Evolutionary conservation across 2,888 invertebrate species (phyloP).

Genomic region (Agrotis puta): DNA sequence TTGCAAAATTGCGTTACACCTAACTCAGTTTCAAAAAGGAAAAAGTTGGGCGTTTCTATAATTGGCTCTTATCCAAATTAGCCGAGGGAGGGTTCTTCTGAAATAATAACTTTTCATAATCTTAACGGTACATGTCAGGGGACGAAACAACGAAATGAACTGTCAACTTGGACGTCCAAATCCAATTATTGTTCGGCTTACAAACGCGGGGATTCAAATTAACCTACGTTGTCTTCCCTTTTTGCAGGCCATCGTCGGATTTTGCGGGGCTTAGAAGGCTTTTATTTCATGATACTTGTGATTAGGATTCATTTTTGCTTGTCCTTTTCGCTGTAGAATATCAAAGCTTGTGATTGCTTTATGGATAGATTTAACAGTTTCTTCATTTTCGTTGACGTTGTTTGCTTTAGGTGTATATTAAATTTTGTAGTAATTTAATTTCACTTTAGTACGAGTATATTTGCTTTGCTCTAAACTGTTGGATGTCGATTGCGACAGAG

Average conservation of each 20-base stretch:
- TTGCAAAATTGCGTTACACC: slow-evolving; percentile 80
- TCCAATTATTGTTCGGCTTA: slow-evolving; percentile 88
- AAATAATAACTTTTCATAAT: slow-evolving; percentile 88
- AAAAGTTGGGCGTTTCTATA: slow-evolving; percentile 79
- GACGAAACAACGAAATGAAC: slow-evolving; percentile 88
- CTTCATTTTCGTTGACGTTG: slow-evolving; percentile 63
- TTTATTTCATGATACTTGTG: slow-evolving; percentile 78
- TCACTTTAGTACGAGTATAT: slow-evolving; percentile 32
- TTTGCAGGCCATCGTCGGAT: slow-evolving; percentile 78
- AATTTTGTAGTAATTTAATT: slow-evolving; percentile 50
- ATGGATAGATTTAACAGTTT: slow-evolving; percentile 65
- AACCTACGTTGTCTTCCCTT: slow-evolving; percentile 82
- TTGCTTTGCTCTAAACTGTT: slow-evolving; percentile 37
- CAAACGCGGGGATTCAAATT: slow-evolving; percentile 87
- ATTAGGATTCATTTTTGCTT: slow-evolving; percentile 82
- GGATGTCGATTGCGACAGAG: slow-evolving; percentile 50
- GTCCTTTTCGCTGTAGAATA: slow-evolving; percentile 65
- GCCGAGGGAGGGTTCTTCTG: slow-evolving; percentile 75
- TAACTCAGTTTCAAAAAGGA: slow-evolving; percentile 77
- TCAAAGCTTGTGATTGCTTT: slow-evolving; percentile 67
- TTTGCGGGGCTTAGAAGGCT: slow-evolving; percentile 72
- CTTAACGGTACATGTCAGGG: slow-evolving; percentile 86
- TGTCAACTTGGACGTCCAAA: slow-evolving; percentile 89
- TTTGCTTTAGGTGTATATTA: slow-evolving; percentile 55
- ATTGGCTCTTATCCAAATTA: slow-evolving; percentile 87